phyloP scores from a whole-genome alignment of 2,797 vertebrate species.

The Mionectes olivaceus region DNA sequence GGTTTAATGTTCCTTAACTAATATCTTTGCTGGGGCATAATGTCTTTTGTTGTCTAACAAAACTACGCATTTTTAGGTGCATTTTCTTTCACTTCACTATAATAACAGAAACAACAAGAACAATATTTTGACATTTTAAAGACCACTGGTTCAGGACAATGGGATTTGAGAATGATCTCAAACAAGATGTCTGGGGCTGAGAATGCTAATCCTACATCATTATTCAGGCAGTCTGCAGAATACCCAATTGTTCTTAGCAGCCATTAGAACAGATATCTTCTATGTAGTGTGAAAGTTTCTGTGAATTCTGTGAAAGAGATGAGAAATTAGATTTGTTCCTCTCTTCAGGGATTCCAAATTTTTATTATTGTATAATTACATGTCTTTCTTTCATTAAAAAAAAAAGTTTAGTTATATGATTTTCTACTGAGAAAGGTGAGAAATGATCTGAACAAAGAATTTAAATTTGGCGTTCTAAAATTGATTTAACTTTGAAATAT shows the following conservation, averaged over 20 bases:
- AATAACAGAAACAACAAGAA: neutral
- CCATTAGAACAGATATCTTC: neutral
- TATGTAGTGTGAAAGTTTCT: neutral
- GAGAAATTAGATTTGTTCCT: neutral
- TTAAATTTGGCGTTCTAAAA: neutral
- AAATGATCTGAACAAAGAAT: neutral
- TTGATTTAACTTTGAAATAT: neutral
- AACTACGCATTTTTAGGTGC: neutral
- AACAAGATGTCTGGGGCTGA: neutral
- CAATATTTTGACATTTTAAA: neutral
- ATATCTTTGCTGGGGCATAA: neutral
- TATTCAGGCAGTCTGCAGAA: neutral
- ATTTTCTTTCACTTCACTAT: neutral
- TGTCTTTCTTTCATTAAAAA: accelerated
- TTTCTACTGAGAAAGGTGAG: neutral
- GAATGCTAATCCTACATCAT: neutral
- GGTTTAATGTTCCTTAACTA: neutral
- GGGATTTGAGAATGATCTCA: neutral
- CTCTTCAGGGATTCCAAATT: neutral
- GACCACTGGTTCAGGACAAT: neutral
- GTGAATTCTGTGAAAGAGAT: neutral
- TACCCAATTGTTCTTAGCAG: neutral
- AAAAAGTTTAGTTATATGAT: neutral
- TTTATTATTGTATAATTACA: neutral
- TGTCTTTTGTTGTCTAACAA: neutral